Evolutionary conservation across 2,797 vertebrate genomes (phyloP), one percentile per base, ranked within the genome.

Genomic region (Mareca penelope): DNA sequence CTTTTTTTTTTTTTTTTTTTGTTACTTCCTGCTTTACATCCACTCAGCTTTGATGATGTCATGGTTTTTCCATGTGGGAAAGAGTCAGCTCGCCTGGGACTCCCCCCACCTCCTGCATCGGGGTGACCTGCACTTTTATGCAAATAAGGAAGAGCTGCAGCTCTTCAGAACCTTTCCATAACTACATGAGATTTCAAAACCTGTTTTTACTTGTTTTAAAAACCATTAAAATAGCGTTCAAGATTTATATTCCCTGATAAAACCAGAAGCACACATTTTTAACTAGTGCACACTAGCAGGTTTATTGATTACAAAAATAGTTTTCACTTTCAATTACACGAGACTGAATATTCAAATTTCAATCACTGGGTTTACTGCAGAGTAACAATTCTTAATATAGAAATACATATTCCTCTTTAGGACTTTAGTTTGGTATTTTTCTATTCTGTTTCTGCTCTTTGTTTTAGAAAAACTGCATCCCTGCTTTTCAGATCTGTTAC

Each of bases 51-150:
- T 92, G 96, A 93, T 98, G 98, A 98, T 97, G 97, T 98, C 97
- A 98, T 97, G 98, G 98, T 97, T 98, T 98, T 98, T 98, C 98
- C 98, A 98, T 97, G 97, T 97, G 97, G 97, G 97, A 98, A 97
- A 95, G 95, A 97, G 91, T 97, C 97, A 97, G 96, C 96, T 96
- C 69, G 77, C 86, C 90, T 80, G 98, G 98, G 97, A 96, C 95
- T 97, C 97, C 98, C 98, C 96, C 96, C 96, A 89, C 96, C 96
- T 94, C 80, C 83, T 92, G 15, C 78, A 60, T 87, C 9, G 28
- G 81, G 95, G 68, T 96, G 93, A 96, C 96, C 96, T 97, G 73
- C 64, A 31, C 94, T 95, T 33, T 86, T 91, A 98, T 98, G 98
- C 98, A 98, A 98, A 98, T 97, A 67, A 96, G 93, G 94, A 96